Evolutionary conservation across 2,888 invertebrate species (phyloP), one percentile per base, ranked within the genome.

Genomic region (Oscheius sp.): DNA sequence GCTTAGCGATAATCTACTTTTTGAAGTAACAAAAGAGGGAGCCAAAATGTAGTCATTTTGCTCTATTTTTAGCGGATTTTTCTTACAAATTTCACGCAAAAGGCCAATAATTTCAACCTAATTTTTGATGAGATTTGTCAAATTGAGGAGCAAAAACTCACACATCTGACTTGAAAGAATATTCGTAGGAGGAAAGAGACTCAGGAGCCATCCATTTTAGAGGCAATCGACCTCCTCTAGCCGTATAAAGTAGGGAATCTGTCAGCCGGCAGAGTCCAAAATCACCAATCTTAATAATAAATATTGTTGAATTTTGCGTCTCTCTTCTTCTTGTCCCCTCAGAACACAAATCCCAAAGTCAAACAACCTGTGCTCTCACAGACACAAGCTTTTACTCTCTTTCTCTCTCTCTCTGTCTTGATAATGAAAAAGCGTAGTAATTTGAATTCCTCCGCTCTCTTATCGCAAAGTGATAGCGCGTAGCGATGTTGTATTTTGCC

Each of bases 171-270:
- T 82, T 81, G 61, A 79, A 80, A 2, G 82, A 79, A 53, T 83
- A 83, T 37, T 82, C 82, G 58, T 78, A 81, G 6, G 74, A 70
- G 8, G 72, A 67, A 3, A 83, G 67, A 3, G 75, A 75, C 69
- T 83, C 83, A 0, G 80, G 80, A 37, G 81, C 78, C 83, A 83
- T 82, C 83, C 83, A 83, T 69, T 82, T 79, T 58, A 83, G 58
- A 6, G 83, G 83, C 15, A 83, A 53, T 25, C 82, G 67, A 25
- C 83, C 83, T 12, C 80, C 83, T 37, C 83, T 65, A 8, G 82
- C 81, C 46, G 82, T 82, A 55, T 83, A 83, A 6, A 83, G 48
- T 0, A 81, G 73, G 1, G 74, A 73, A 71, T 83, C 83, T 3
- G 82, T 81, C 50, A 83, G 55, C 20, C 83, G 76, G 61, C 83